phyloP scores from a whole-genome alignment of 2,113 vertebrate genomes.

The Lampris incognitus region DNA sequence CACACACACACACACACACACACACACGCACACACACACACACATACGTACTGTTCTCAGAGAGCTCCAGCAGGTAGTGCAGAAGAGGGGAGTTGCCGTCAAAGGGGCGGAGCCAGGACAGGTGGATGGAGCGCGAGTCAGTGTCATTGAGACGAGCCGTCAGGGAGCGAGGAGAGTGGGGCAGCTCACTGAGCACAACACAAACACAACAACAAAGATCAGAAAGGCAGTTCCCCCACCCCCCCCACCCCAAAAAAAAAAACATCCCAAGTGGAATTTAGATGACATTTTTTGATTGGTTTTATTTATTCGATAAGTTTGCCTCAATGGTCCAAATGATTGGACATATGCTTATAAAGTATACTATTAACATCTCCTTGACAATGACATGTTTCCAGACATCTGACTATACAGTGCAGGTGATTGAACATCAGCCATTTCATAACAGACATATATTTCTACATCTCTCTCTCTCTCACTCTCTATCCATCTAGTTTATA shows the following conservation, averaged over 20 bases:
- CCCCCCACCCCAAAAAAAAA: no score
- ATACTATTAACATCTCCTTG: no score
- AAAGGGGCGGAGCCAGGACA: slow-evolving; percentile 95
- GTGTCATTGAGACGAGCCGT: slow-evolving; percentile 86
- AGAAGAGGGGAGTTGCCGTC: slow-evolving; percentile 96
- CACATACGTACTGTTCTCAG: slow-evolving; percentile 91
- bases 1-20: slow-evolving; percentile 18
- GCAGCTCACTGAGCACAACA: slow-evolving; percentile 86
- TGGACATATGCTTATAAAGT: no score
- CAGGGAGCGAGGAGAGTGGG: slow-evolving; percentile 94
- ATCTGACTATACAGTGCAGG: slow-evolving; percentile 35
- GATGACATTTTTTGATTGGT: no score
- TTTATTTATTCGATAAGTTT: no score
- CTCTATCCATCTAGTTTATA: neutral
- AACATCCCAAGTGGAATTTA: no score
- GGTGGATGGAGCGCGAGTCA: slow-evolving; percentile 84
- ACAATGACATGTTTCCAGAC: slow-evolving; percentile 14
- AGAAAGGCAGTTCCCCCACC: neutral
- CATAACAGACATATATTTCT: slow-evolving; percentile 8
- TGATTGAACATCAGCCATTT: no score
- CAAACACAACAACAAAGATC: neutral
- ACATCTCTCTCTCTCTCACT: neutral
- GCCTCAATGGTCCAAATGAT: no score
- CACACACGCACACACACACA: slow-evolving; percentile 12
- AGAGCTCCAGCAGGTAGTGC: slow-evolving; percentile 92